phyloP scores from a whole-genome alignment of 2,797 vertebrate species.

The Selene dorsalis region DNA sequence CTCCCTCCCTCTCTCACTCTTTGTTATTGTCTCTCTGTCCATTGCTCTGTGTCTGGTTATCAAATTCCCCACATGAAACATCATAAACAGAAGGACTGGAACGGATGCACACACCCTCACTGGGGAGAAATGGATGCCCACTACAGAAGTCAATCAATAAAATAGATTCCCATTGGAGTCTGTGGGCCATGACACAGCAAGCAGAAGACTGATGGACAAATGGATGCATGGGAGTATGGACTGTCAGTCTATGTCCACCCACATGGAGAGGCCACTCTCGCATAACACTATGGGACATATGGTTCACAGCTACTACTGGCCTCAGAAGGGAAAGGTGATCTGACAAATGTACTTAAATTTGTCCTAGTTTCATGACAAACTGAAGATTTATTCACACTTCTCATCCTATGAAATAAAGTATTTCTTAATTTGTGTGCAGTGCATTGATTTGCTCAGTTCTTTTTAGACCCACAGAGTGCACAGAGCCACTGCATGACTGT shows the following conservation, averaged over 20 bases:
- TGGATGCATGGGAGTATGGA: constrained; percentile 22
- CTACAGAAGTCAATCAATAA: constrained; percentile 64
- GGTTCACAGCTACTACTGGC: constrained; percentile 57
- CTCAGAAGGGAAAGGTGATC: not conserved
- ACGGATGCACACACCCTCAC: constrained; percentile 27
- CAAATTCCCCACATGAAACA: constrained; percentile 50
- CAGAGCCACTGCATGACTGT: no score
- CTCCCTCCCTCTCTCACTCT: constrained; percentile 29
- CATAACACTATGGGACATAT: constrained; percentile 38
- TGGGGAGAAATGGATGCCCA: constrained; percentile 33
- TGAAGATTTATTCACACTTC: no score
- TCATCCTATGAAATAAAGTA: no score
- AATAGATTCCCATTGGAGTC: constrained; percentile 57
- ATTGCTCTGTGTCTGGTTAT: constrained; percentile 48
- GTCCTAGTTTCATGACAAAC: no score
- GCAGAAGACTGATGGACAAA: constrained; percentile 34
- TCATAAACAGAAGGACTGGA: constrained; percentile 51
- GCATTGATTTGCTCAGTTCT: no score
- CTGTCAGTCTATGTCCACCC: not conserved
- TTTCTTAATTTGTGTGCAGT: no score
- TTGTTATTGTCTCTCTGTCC: constrained; percentile 15
- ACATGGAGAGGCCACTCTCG: constrained; percentile 36
- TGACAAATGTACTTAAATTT: not conserved
- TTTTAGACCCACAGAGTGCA: no score
- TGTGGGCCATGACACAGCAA: constrained; percentile 33